Conservation (phyloP, 2,113 vertebrate species). For the Maccullochella peelii region DNA sequence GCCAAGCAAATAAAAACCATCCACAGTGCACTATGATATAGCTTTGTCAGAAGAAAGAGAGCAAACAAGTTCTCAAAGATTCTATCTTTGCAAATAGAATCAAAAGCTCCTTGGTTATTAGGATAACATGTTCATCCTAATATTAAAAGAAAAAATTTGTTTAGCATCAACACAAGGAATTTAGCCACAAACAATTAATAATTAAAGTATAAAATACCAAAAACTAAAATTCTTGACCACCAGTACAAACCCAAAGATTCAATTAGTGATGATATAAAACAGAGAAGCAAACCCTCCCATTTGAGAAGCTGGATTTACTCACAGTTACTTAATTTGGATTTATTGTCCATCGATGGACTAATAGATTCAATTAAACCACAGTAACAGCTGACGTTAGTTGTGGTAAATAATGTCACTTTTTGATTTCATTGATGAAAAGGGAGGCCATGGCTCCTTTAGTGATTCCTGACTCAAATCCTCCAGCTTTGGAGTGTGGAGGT, state of each 20-base stretch:
- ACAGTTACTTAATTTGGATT: background rate
- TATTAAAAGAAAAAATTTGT: too few species aligned
- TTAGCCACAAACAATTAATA: too few species aligned
- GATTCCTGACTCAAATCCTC: slow-evolving; percentile 11
- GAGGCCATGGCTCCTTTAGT: background rate
- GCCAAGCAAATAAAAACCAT: too few species aligned
- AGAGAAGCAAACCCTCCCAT: background rate
- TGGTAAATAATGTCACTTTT: slow-evolving; percentile 8
- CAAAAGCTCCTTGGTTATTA: too few species aligned
- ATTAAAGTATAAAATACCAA: background rate
- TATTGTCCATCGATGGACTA: background rate
- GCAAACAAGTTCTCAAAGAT: too few species aligned
- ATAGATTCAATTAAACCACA: background rate
- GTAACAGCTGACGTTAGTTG: background rate
- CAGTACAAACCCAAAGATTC: background rate
- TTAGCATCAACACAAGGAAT: too few species aligned
- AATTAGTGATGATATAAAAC: background rate
- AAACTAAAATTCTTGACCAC: background rate
- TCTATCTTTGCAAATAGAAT: too few species aligned
- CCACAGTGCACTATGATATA: too few species aligned
- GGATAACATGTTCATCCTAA: too few species aligned
- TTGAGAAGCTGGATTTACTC: background rate
- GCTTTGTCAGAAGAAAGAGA: too few species aligned
- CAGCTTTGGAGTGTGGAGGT: slow-evolving; percentile 38
- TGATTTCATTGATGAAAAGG: background rate